Evolutionary conservation across 2,888 invertebrate species (phyloP).

Genomic region (Polyommatus icarus): DNA sequence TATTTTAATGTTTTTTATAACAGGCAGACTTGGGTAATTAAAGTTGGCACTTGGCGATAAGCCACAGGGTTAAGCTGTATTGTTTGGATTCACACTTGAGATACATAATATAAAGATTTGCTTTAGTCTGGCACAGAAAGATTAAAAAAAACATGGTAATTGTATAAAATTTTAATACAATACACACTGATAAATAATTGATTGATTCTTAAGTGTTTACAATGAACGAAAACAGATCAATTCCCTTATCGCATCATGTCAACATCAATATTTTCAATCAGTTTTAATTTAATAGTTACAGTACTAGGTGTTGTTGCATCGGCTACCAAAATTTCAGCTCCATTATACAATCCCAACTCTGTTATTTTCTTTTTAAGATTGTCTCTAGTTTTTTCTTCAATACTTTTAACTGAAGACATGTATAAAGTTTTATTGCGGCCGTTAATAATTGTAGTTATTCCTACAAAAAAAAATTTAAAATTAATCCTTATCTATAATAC

Average conservation of each 20-base stretch:
- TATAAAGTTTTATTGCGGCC: constrained; percentile 96
- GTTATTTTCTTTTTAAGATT: constrained; percentile 93
- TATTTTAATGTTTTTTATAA: no score
- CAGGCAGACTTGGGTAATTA: no score
- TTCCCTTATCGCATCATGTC: constrained; percentile 59
- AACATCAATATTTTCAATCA: constrained; percentile 77
- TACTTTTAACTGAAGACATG: constrained; percentile 94
- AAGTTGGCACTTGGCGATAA: no score
- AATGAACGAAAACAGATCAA: not conserved
- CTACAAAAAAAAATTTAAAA: constrained; percentile 52
- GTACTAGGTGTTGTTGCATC: constrained; percentile 94
- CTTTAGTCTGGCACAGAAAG: not conserved
- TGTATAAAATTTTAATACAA: not conserved
- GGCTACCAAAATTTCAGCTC: constrained; percentile 93
- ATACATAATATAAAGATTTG: no score
- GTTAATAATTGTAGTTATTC: constrained; percentile 89
- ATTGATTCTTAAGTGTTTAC: not conserved
- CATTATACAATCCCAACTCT: constrained; percentile 92
- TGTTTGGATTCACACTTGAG: no score
- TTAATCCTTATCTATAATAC: not conserved
- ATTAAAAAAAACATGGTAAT: not conserved
- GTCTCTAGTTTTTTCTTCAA: constrained; percentile 92
- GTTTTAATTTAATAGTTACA: constrained; percentile 87
- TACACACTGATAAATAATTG: not conserved
- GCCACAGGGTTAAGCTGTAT: no score